These are phyloP conservation scores for Sesia bembeciformis DNA, from an alignment of 2,888 invertebrate genomes.

Conservation along the genomic window DNA sequence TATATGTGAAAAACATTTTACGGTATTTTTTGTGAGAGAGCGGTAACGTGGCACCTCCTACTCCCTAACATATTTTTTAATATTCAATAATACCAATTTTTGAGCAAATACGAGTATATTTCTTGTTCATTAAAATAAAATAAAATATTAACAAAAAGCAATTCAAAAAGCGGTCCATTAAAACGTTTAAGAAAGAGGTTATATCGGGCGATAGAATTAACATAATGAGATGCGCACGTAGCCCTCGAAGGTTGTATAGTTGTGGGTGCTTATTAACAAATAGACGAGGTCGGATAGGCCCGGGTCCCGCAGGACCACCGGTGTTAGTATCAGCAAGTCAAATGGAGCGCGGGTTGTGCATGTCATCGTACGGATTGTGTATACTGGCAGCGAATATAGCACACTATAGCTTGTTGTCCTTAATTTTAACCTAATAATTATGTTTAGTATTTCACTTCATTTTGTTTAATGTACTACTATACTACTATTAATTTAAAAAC, in stretches of 20 bases:
- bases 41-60: too few species aligned
- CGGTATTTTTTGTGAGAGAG: too few species aligned
- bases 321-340: constrained; percentile 59
- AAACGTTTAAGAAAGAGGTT: constrained; percentile 2
- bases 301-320: constrained; percentile 43
- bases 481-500: too few species aligned
- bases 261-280: constrained; percentile 49
- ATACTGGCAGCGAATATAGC: constrained; percentile 10
- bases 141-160: background rate
- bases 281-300: constrained; percentile 35
- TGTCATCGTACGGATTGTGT: constrained; percentile 36
- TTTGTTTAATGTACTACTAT: too few species aligned
- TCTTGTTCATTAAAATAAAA: too few species aligned
- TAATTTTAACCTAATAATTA: too few species aligned
- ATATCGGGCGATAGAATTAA: constrained; percentile 16
- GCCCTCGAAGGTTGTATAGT: constrained; percentile 15
- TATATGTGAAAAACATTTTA: too few species aligned
- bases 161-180: background rate
- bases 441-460: too few species aligned
- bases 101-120: too few species aligned
- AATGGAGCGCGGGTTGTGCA: constrained; percentile 37
- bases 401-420: background rate
- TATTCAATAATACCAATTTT: too few species aligned
- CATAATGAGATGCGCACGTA: constrained; percentile 26
- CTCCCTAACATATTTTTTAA: too few species aligned